phyloP scores from a whole-genome alignment of 1,140 invertebrate species.

The Atopsyche davidsoni region DNA sequence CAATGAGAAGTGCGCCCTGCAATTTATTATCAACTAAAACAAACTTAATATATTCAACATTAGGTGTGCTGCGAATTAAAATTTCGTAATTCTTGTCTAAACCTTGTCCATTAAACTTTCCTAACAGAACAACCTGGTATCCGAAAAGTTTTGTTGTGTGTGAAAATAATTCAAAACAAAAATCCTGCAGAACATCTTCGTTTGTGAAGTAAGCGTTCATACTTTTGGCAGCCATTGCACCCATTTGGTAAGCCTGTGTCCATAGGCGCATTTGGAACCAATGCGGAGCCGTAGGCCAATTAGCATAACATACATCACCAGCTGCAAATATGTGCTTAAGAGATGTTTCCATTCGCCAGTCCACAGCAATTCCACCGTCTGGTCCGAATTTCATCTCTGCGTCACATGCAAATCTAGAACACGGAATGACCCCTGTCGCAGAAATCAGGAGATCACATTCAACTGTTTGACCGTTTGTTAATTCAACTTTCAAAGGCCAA shows the following conservation, averaged over 20 bases:
- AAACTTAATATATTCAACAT: constrained; percentile 85
- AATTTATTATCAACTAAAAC: constrained; percentile 79
- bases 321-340: constrained; percentile 81
- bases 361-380: constrained; percentile 75
- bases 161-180: constrained; percentile 95
- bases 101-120: constrained; percentile 91
- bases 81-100: constrained; percentile 81
- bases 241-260: constrained; percentile 98
- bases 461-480: constrained; percentile 70
- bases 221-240: constrained; percentile 83
- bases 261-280: constrained; percentile 98
- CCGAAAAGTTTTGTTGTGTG: constrained; percentile 95
- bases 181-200: constrained; percentile 73
- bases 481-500: constrained; percentile 67
- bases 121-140: constrained; percentile 88
- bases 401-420: constrained; percentile 53
- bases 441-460: constrained; percentile 91
- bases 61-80: constrained; percentile 76
- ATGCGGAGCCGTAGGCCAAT: constrained; percentile 71
- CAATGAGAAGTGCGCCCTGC: constrained; percentile 91
- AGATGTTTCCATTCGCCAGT: constrained; percentile 82
- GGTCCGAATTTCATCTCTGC: constrained; percentile 51
- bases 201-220: constrained; percentile 66
- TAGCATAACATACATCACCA: constrained; percentile 83
- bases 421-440: constrained; percentile 87